Evolutionary conservation across 2,797 vertebrate species (phyloP).

Genomic region (Leuciscus waleckii): DNA sequence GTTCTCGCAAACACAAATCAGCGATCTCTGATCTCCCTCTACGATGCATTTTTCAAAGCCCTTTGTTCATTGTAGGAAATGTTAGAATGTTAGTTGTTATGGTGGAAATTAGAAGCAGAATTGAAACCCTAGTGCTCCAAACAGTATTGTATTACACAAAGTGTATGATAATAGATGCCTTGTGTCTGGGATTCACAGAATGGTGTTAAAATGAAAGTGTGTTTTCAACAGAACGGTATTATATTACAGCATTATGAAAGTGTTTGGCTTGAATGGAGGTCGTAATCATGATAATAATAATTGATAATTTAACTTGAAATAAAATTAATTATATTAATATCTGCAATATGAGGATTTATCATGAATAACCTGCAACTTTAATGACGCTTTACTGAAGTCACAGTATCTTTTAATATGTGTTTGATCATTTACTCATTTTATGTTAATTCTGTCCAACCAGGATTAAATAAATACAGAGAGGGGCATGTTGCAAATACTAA

Average conservation of each 20-base stretch:
- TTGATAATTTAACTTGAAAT: too few relatives aligned
- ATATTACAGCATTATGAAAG: slow-evolving; percentile 34
- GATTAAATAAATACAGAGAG: neutral
- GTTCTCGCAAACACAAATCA: neutral
- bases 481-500: slow-evolving; percentile 16
- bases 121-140: slow-evolving; percentile 25
- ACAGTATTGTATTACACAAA: slow-evolving; percentile 45
- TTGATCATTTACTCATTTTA: neutral
- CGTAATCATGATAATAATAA: neutral
- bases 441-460: neutral
- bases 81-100: slow-evolving; percentile 21
- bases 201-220: slow-evolving; percentile 35
- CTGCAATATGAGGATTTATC: neutral
- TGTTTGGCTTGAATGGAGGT: slow-evolving; percentile 10
- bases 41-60: neutral
- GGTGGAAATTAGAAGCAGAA: slow-evolving; percentile 34
- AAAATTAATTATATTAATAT: neutral
- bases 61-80: slow-evolving; percentile 18
- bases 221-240: slow-evolving; percentile 32
- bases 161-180: slow-evolving; percentile 43
- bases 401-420: slow-evolving; percentile 34
- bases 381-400: slow-evolving; percentile 45
- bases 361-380: slow-evolving; percentile 50
- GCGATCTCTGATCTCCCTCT: slow-evolving; percentile 3
- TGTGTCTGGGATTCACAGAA: slow-evolving; percentile 24